A percentile compares a stretch with the other conserved stretches of the same genome.
phyloP scores from a whole-genome alignment of 2,888 invertebrate species.

The Leptodirus hochenwartii region DNA sequence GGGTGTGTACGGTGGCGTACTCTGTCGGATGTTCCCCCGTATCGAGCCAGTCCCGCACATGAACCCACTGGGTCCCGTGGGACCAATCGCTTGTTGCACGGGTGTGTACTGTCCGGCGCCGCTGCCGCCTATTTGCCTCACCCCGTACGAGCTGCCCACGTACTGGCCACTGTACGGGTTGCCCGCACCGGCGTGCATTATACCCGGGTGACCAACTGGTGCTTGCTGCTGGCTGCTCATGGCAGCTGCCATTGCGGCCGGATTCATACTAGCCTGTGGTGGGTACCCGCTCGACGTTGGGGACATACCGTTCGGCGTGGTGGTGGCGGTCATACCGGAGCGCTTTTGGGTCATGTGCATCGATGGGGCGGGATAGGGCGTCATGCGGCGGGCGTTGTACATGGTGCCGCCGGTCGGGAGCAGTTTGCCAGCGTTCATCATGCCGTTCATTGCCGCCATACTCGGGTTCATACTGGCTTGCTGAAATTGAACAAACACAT shows the following conservation, averaged over 20 bases:
- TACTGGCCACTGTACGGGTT: conserved; percentile 23
- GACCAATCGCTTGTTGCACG: conserved; percentile 43
- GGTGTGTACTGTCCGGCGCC: conserved; percentile 50
- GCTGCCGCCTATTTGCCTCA: conserved; percentile 29
- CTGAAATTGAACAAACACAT: too few species aligned
- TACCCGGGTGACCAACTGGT: conserved; percentile 25
- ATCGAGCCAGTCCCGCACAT: conserved; percentile 32
- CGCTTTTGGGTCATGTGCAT: conserved; percentile 75
- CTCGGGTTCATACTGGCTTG: too few species aligned
- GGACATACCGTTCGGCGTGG: conserved; percentile 26
- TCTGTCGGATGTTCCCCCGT: conserved; percentile 38
- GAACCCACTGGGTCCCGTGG: conserved; percentile 34
- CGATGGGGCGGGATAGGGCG: conserved; percentile 72
- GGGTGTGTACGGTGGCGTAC: conserved; percentile 46
- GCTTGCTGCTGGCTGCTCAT: conserved; percentile 24
- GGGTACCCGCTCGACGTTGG: conserved; percentile 27
- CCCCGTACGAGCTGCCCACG: conserved; percentile 24
- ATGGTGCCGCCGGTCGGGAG: conserved; percentile 16
- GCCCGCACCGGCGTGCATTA: too few species aligned
- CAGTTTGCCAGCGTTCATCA: conserved; percentile 30
- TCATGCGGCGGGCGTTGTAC: conserved; percentile 57
- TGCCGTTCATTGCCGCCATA: conserved; percentile 28
- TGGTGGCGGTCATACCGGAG: too few species aligned
- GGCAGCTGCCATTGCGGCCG: too few species aligned
- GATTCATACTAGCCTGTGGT: conserved; percentile 25